Conservation (phyloP, 2,888 invertebrate genomes). For the Drosophila yooni region DNA sequence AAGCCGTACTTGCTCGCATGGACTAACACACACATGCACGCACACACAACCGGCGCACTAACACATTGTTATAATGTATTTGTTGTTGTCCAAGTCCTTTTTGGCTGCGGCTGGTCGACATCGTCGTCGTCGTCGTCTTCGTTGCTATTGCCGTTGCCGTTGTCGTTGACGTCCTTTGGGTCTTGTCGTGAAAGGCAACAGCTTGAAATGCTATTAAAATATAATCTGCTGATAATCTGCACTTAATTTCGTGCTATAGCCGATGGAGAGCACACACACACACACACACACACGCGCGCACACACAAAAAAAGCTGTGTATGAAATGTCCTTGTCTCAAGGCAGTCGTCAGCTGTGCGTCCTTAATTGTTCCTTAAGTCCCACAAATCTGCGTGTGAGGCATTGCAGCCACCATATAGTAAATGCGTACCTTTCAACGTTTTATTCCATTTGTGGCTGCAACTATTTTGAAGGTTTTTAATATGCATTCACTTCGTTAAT, state of each 20-base stretch:
- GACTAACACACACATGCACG: slow-evolving; percentile 1
- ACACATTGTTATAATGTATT: slow-evolving; percentile 43
- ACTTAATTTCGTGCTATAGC: slow-evolving; percentile 75
- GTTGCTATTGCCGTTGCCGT: background rate
- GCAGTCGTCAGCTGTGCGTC: slow-evolving; percentile 64
- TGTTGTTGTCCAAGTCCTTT: slow-evolving; percentile 48
- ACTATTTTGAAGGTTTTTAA: slow-evolving; percentile 32
- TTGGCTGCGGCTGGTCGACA: slow-evolving; percentile 16
- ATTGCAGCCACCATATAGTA: slow-evolving; percentile 21
- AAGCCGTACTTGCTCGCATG: slow-evolving; percentile 57
- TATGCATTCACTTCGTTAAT: slow-evolving; percentile 54
- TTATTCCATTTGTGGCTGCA: background rate
- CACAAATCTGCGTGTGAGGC: slow-evolving; percentile 6
- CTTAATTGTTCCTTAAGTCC: slow-evolving; percentile 35
- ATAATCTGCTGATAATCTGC: slow-evolving; percentile 81
- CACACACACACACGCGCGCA: slow-evolving; percentile 1
- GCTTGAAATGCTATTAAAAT: slow-evolving; percentile 82
- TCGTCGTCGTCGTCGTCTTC: background rate
- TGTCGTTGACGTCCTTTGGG: slow-evolving; percentile 29
- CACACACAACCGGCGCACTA: slow-evolving; percentile 17
- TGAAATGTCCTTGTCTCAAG: slow-evolving; percentile 35
- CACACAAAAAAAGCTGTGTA: slow-evolving; percentile 13
- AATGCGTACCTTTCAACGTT: slow-evolving; percentile 32
- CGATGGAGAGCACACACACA: slow-evolving; percentile 37
- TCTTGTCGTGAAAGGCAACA: slow-evolving; percentile 68